Conservation (phyloP, 1,140 invertebrate genomes). For the Cotesia typhae region DNA sequence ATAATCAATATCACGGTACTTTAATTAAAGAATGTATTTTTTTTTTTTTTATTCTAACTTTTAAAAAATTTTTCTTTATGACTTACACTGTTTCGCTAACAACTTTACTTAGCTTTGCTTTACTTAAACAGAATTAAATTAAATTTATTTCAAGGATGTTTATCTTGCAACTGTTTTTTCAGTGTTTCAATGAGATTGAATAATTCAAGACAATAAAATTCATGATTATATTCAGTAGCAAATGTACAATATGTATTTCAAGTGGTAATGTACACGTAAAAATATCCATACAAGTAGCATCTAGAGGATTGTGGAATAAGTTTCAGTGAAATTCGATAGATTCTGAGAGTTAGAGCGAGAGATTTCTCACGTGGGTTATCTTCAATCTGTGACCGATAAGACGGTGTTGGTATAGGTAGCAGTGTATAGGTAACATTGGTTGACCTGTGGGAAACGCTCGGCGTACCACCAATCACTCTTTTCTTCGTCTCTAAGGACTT, state of each 20-base stretch:
- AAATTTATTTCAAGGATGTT: no score
- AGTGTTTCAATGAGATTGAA: no score
- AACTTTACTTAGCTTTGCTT: no score
- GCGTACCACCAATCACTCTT: constrained; percentile 16
- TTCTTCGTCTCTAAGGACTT: not conserved
- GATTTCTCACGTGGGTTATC: constrained; percentile 31
- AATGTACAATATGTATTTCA: not conserved
- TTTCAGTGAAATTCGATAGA: not conserved
- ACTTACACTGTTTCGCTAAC: not conserved
- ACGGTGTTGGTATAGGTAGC: not conserved
- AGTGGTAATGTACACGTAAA: not conserved
- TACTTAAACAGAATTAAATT: no score
- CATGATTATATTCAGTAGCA: no score
- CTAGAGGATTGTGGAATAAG: not conserved
- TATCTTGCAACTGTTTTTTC: no score
- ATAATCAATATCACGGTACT: not conserved
- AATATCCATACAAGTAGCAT: not conserved
- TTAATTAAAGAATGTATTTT: constrained; percentile 1
- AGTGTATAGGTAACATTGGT: constrained; percentile 1
- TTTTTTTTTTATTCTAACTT: not conserved
- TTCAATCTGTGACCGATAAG: constrained; percentile 28
- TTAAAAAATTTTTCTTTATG: not conserved
- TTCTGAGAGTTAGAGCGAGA: not conserved
- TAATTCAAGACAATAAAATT: no score
- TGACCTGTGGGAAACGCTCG: constrained; percentile 18